Base-by-base conservation (phyloP, 92 coral and sea anemone genomes). In the Parazoanthus darwini region DNA sequence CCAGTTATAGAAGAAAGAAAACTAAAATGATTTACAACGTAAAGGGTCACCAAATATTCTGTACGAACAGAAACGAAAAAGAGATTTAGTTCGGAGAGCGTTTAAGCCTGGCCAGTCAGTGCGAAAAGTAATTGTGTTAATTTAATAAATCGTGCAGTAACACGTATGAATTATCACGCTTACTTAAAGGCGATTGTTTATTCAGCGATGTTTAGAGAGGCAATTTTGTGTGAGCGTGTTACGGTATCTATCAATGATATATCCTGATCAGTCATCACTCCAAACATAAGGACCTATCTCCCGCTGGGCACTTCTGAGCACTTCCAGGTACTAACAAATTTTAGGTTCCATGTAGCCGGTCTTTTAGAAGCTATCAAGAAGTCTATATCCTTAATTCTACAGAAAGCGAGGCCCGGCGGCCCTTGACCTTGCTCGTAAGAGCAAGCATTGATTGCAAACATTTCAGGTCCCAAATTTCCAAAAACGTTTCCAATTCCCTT, bases 101-200 rank as follows among this genome's bases (percentile, higher is more conserved):
- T 46, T 46, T 20, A n/a, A 48, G 74, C 54, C 56, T 22, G 20
- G 29, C 83, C 8, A 5, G 8, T 37, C 46, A 29, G 71, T 25
- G 72, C 11, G 14, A 63, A 37, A 37, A 22, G 54, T 42, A 20
- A 20, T 76, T 76, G 80, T 63, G 85, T 36, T 81, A 63, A 63
- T 81, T 81, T 16, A 81, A 59, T 63, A 29, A 79, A 58, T 63
- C 74, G 51, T 39, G 85, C 74, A 36, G 85, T 38, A 38, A 58
- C 85, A 65, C 68, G 73, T n/a, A 58, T 63, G 44, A 37, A 81
- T 63, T 81, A 81, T 81, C 85, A 81, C 29, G 85, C 63, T 63
- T 59, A 81, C 72, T 36, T 81, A 81, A 66, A 81, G 85, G 37
- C 38, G 85, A 81, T 81, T 81, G 85, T 81, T 81, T 81, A 56